Evolutionary conservation across 1,140 invertebrate genomes (phyloP), one percentile per base, ranked within the genome.

Genomic region (Papilio xuthus): DNA sequence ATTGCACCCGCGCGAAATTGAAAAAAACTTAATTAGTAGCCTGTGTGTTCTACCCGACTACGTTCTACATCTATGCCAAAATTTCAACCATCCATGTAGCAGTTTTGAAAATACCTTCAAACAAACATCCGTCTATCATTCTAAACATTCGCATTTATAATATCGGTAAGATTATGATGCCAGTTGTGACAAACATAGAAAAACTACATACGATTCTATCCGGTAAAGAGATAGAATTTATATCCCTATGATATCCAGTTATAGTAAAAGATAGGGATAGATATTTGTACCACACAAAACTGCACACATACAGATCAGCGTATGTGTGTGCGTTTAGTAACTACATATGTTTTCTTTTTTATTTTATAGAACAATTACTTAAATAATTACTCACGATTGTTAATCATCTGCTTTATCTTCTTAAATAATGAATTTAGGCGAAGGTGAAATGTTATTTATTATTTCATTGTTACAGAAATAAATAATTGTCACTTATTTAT

Each of bases 401-500:
- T 44, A 26, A 42, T 73, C 23, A 12, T 73, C 41, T 73, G 71
- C 71, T 42, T 71, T 44, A 73, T 73, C 71, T 73, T n/a, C 71
- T 73, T 73, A 23, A 47, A 26, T 73, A 73, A 73, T 47, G 71
- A 73, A 73, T 73, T 47, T 73, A 20, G 71, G 71, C 42, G 71
- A 73, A 73, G 71, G 71, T 50, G 23, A 73, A 73, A 47, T 47
- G 41, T 73, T 63, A 47, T 37, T 69, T 69, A 69, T 72, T 13
- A 73, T 28, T 73, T 73, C 71, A 73, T 73, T 42, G 69, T 42
- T 42, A 42, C 15, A 9, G 32, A 41, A 70, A 41, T 26, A 47
- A 73, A 44, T 67, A 67, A n/a, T 73, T 73, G 71, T 73, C 41
- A 73, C 71, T 73, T 73, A 60, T 13, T 60, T 60, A 60, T 60